Percentiles rank a stretch among this genome's conserved stretches.
phyloP scores from a whole-genome alignment of 2,888 invertebrate species.

The Erpobdella octoculata region DNA sequence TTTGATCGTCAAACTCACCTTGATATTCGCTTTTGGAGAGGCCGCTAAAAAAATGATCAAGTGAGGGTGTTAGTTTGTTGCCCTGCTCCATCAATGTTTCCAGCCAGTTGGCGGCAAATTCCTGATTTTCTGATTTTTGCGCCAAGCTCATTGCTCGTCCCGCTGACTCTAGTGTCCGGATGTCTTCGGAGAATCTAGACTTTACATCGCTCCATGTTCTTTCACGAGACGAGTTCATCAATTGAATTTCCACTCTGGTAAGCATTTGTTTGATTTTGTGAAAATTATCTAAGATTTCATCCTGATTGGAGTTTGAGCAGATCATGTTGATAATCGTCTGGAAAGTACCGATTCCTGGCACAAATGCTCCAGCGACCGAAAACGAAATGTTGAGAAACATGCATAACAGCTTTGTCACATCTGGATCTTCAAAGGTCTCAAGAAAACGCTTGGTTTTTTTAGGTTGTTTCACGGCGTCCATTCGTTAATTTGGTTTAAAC shows the following conservation, averaged over 20 bases:
- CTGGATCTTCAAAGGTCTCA: too few relatives aligned
- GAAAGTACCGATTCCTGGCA: background rate
- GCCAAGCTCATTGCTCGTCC: background rate
- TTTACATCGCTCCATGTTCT: background rate
- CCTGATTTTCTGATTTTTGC: background rate
- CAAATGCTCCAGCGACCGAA: background rate
- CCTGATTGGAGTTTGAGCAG: background rate
- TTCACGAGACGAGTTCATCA: background rate
- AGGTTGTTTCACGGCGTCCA: too few relatives aligned
- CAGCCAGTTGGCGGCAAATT: background rate
- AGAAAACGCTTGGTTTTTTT: too few relatives aligned
- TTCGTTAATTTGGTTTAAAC: too few relatives aligned
- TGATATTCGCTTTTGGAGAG: background rate
- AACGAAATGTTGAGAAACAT: background rate
- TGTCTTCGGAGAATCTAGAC: background rate
- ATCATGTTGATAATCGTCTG: background rate
- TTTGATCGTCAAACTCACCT: constrained; percentile 10
- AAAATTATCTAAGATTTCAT: background rate
- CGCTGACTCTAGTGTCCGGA: background rate
- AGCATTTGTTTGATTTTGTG: background rate
- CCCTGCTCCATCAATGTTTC: background rate
- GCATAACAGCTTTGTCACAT: too few relatives aligned
- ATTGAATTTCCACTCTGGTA: background rate
- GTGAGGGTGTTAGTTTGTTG: background rate
- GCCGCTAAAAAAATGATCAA: background rate